Evolutionary conservation across 1,140 invertebrate genomes (phyloP).

Genomic region (Drosophila lacteicornis): DNA sequence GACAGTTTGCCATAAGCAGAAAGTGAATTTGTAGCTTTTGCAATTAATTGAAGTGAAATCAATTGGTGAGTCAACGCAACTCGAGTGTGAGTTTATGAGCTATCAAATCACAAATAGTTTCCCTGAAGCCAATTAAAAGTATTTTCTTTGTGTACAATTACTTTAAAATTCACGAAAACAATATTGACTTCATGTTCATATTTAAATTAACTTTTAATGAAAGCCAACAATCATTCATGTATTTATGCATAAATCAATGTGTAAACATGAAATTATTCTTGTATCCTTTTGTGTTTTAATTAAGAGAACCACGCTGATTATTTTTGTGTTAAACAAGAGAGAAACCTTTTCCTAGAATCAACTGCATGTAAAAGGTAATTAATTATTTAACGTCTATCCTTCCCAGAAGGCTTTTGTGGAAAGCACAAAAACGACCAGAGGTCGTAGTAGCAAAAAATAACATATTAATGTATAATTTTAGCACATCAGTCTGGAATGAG

Average conservation of each 20-base stretch:
- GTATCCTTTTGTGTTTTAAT: neutral
- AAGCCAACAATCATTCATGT: neutral
- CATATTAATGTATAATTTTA: neutral
- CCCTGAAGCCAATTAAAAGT: neutral
- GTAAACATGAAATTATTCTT: neutral
- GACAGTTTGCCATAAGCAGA: constrained; percentile 13
- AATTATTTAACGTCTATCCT: constrained; percentile 6
- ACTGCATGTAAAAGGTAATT: neutral
- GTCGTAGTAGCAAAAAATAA: neutral
- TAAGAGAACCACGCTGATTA: neutral
- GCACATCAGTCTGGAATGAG: neutral
- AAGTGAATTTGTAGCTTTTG: neutral
- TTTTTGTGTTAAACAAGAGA: neutral
- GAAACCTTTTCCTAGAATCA: neutral
- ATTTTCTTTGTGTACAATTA: neutral
- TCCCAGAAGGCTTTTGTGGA: neutral
- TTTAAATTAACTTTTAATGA: neutral
- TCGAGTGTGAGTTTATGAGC: neutral
- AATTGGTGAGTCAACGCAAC: constrained; percentile 10
- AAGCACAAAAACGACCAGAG: neutral
- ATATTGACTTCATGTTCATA: neutral
- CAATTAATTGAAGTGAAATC: constrained; percentile 10
- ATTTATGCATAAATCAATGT: neutral
- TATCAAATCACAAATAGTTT: neutral
- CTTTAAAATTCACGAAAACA: neutral